Conservation (phyloP, 2,888 invertebrate species). For the Strigamia crassipes region DNA sequence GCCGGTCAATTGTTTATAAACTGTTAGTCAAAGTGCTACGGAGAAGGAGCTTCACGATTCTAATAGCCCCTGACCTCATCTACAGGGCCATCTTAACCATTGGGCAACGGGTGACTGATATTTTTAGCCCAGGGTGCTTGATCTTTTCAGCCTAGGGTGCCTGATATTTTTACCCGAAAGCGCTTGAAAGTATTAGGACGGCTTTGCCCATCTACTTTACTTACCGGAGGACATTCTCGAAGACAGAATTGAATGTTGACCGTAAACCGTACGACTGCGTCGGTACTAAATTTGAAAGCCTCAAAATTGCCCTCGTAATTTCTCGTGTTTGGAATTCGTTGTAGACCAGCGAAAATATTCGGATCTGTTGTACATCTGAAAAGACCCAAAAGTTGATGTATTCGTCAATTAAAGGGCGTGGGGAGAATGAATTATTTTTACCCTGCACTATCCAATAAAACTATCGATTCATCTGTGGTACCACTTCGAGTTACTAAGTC, state of each 20-base stretch:
- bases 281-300: conserved; percentile 84
- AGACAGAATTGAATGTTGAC: conserved; percentile 81
- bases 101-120: too few relatives aligned
- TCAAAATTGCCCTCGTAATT: conserved; percentile 65
- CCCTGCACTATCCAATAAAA: conserved; percentile 36
- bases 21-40: too few relatives aligned
- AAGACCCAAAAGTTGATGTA: background rate
- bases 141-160: too few relatives aligned
- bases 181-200: too few relatives aligned
- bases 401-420: background rate
- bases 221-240: conserved; percentile 69
- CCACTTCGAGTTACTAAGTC: conserved; percentile 80
- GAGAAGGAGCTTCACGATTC: too few relatives aligned
- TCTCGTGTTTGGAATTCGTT: conserved; percentile 53
- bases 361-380: conserved; percentile 73
- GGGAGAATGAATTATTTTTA: background rate
- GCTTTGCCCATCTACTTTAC: too few relatives aligned
- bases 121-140: too few relatives aligned
- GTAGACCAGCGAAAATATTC: conserved; percentile 56
- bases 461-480: conserved; percentile 55
- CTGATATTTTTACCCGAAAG: too few relatives aligned
- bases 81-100: too few relatives aligned
- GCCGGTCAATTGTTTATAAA: too few relatives aligned
- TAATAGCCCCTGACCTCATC: too few relatives aligned
- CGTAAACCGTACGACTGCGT: conserved; percentile 79